These are phyloP conservation scores for Cyprinodon tularosa DNA, from an alignment of 2,113 vertebrate species.

Conservation along the genomic window DNA sequence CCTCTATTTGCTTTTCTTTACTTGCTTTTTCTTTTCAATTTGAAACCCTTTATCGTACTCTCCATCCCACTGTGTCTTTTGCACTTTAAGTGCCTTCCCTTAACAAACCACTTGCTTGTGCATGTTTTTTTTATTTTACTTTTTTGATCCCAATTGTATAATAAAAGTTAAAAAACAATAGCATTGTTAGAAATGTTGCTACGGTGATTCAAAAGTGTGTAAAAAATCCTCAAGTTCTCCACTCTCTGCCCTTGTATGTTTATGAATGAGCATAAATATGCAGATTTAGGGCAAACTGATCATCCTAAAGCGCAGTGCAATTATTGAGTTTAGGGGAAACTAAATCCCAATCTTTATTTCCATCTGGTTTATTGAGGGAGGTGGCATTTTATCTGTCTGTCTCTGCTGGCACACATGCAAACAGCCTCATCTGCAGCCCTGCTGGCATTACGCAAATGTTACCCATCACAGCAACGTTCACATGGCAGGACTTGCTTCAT, in stretches of 20 bases:
- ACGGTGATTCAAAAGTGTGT: no score
- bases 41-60: no score
- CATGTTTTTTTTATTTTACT: no score
- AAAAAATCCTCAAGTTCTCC: background rate
- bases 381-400: conserved; percentile 44
- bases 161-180: no score
- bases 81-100: no score
- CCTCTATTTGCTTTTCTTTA: background rate
- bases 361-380: conserved; percentile 42
- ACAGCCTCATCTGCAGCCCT: conserved; percentile 21
- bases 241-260: background rate
- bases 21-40: no score
- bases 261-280: background rate
- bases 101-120: no score
- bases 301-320: background rate
- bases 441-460: conserved; percentile 12
- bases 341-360: conserved; percentile 18
- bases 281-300: background rate
- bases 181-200: no score
- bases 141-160: no score
- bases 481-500: conserved; percentile 20
- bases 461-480: conserved; percentile 31
- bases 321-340: conserved; percentile 15
- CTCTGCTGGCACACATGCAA: conserved; percentile 29
- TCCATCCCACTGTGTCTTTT: no score